Evolutionary conservation across 2,797 vertebrate species (phyloP).

Genomic region (Tapera naevia): DNA sequence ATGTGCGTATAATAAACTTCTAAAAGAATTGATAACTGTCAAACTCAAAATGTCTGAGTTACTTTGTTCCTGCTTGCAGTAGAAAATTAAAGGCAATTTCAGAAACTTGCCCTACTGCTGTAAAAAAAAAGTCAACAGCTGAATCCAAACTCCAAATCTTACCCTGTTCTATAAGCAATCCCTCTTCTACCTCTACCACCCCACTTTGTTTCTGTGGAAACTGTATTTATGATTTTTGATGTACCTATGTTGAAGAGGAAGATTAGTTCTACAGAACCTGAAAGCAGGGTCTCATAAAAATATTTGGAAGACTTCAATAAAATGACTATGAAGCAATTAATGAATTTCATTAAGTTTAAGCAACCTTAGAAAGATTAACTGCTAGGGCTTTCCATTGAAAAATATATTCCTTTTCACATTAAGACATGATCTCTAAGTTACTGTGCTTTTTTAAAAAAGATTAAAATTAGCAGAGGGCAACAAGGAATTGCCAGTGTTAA

Average conservation of each 20-base stretch:
- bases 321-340: neutral
- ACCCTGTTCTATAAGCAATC: neutral
- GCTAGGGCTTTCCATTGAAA: neutral
- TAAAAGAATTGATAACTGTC: neutral
- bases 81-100: neutral
- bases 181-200: accelerated
- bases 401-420: neutral
- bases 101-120: neutral
- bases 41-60: neutral
- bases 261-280: neutral
- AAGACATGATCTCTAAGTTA: neutral
- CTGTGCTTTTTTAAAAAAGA: neutral
- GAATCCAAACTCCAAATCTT: neutral
- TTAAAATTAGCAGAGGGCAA: neutral
- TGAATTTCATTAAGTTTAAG: neutral
- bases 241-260: neutral
- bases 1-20: neutral
- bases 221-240: neutral
- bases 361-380: neutral
- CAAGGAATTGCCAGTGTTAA: neutral
- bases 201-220: neutral
- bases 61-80: neutral
- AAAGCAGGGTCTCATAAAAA: neutral
- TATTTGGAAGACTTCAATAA: neutral
- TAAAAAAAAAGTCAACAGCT: neutral